phyloP scores from a whole-genome alignment of 1,140 invertebrate species.

The Papilio helenus region DNA sequence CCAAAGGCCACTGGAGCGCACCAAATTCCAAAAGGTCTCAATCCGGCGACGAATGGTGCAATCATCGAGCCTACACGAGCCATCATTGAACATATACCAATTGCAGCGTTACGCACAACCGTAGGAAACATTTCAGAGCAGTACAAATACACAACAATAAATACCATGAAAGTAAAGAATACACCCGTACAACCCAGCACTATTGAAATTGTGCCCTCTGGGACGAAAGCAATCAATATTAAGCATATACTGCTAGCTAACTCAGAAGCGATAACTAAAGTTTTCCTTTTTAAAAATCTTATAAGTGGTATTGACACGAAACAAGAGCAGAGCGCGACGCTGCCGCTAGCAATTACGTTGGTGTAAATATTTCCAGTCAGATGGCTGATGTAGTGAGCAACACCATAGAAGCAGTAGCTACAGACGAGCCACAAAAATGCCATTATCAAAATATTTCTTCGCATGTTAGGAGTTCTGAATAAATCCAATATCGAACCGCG shows the following conservation, averaged over 20 bases:
- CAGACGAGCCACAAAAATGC: conserved; percentile 88
- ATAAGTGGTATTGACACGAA: conserved; percentile 85
- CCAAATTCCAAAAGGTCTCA: conserved; percentile 78
- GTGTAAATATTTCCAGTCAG: conserved; percentile 88
- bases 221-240: conserved; percentile 82
- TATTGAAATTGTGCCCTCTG: conserved; percentile 77
- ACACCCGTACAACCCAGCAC: conserved; percentile 86
- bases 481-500: conserved; percentile 86
- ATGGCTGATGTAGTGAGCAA: conserved; percentile 88
- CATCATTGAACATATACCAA: conserved; percentile 87
- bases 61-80: conserved; percentile 86
- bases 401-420: conserved; percentile 89
- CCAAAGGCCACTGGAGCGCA: conserved; percentile 88
- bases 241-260: conserved; percentile 83
- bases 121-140: conserved; percentile 88
- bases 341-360: conserved; percentile 86
- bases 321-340: conserved; percentile 85
- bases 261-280: conserved; percentile 84
- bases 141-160: conserved; percentile 87
- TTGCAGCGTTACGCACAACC: conserved; percentile 86
- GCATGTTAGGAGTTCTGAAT: conserved; percentile 88
- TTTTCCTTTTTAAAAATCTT: conserved; percentile 84
- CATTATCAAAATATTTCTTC: conserved; percentile 88
- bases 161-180: conserved; percentile 86
- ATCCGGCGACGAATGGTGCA: conserved; percentile 85